phyloP scores from a whole-genome alignment of 2,888 invertebrate species.

The Pediacus dermestoides region DNA sequence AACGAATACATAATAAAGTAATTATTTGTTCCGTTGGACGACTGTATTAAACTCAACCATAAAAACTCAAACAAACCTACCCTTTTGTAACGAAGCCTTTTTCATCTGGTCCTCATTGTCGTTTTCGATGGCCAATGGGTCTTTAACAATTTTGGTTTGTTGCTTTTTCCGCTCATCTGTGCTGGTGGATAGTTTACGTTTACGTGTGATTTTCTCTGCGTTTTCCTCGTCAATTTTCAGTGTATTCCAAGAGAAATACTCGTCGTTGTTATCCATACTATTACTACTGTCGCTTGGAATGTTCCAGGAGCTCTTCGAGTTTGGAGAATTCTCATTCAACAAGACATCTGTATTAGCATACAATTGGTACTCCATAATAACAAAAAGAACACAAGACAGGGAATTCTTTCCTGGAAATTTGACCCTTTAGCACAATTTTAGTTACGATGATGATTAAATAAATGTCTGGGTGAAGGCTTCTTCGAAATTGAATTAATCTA shows the following conservation, averaged over 20 bases:
- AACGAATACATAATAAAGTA: too few relatives aligned
- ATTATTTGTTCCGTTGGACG: too few relatives aligned
- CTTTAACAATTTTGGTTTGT: constrained; percentile 25
- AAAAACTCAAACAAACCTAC: constrained; percentile 33
- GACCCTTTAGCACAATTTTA: too few relatives aligned
- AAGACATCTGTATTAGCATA: constrained; percentile 42
- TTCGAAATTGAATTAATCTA: too few relatives aligned
- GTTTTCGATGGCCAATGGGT: constrained; percentile 30
- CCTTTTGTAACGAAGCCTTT: constrained; percentile 30
- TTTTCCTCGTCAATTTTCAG: constrained; percentile 42
- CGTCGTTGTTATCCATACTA: constrained; percentile 44
- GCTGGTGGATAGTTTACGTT: constrained; percentile 28
- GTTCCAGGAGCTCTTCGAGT: constrained; percentile 43
- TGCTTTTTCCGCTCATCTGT: constrained; percentile 23
- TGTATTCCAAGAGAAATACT: constrained; percentile 47
- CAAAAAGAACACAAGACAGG: constrained; percentile 2
- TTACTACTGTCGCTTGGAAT: constrained; percentile 35
- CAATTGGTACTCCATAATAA: constrained; percentile 50
- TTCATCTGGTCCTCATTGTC: constrained; percentile 28
- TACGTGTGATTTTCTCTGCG: constrained; percentile 21
- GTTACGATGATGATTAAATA: too few relatives aligned
- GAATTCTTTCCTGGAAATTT: neutral
- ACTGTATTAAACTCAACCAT: too few relatives aligned
- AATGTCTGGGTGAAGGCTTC: too few relatives aligned
- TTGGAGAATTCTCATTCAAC: constrained; percentile 37